Percentiles rank a stretch among this genome's conserved stretches.
Evolutionary conservation across 2,797 vertebrate species (phyloP).

Genomic region (Poecile montanus): DNA sequence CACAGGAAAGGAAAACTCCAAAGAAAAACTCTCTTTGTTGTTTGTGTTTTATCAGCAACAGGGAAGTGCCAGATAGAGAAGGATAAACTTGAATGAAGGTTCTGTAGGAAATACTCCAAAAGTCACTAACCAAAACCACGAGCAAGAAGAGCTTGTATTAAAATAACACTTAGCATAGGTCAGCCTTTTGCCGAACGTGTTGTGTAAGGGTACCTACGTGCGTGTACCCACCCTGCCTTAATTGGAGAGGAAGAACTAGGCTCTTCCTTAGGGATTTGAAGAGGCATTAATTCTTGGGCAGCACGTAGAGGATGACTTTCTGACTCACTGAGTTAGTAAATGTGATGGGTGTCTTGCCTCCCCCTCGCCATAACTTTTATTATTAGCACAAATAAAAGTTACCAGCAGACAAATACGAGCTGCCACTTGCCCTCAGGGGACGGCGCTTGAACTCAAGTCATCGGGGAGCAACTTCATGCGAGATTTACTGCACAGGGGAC

Average conservation of each 20-base stretch:
- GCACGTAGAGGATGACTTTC: neutral
- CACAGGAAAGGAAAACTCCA: neutral
- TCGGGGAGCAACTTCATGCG: neutral
- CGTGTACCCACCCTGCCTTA: neutral
- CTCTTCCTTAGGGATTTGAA: neutral
- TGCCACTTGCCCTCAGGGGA: slow-evolving; percentile 29
- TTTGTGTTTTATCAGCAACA: neutral
- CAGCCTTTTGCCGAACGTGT: neutral
- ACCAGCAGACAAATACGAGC: slow-evolving; percentile 39
- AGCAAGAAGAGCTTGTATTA: neutral
- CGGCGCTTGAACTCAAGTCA: neutral
- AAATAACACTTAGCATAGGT: neutral
- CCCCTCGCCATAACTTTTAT: neutral
- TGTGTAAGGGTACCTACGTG: neutral
- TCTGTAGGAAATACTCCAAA: neutral
- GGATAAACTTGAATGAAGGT: neutral
- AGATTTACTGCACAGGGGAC: neutral
- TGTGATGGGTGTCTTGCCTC: neutral
- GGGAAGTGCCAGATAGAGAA: neutral
- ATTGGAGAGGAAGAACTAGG: neutral
- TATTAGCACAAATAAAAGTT: slow-evolving; percentile 55
- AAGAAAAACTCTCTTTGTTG: neutral
- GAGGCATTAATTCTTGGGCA: neutral
- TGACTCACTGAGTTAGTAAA: slow-evolving; percentile 21
- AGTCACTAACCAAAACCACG: neutral